Base-by-base conservation (phyloP, 2,797 vertebrate genomes). In the Lerista edwardsae region DNA sequence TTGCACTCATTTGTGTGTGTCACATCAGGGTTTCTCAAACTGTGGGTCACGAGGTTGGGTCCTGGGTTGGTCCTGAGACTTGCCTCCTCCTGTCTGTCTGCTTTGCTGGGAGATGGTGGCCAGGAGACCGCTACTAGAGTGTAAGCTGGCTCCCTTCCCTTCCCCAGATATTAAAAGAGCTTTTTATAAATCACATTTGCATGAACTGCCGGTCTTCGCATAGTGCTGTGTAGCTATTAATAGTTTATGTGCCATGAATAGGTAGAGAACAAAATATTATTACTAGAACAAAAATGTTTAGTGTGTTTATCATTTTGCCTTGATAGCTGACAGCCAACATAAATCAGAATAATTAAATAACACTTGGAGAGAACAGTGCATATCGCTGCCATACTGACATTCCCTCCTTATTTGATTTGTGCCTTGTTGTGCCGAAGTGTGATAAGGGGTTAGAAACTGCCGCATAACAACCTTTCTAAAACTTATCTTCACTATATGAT, bases 161-260 rank as follows among this genome's bases (percentile, higher is more conserved):
- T 87, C 80, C 29, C 27, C 31, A 67, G 83, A 80, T 84, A 67
- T 64, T 2, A 0, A 71, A n/a, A 87, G 78, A 36, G 87, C 62
- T 89, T 84, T 77, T 74, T 36, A 75, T 23, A 78, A 89, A 87
- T 44, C 90, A 78, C 34, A 75, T n/a, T 55, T 84, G 72, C 61
- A 9, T 86, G 79, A 86, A 83, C 75, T 80, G 72, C 87, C 27
- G 47, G 79, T 59, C 71, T 51, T 61, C 41, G 3, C 51, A 81
- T 59, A 78, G 23, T 44, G 21, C 71, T 80, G 0, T 80, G 0
- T 55, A 80, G 41, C 17, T 29, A 2, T 90, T 76, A 89, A 89
- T 79, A 91, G 62, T 78, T 88, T 84, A 69, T 88, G 78, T 36
- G 47, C 64, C 74, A 73, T 83, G 75, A 88, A 75, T 77, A 84